Evolutionary conservation across 2,888 invertebrate species (phyloP), one percentile per base, ranked within the genome.

Genomic region (Myathropa florea): DNA sequence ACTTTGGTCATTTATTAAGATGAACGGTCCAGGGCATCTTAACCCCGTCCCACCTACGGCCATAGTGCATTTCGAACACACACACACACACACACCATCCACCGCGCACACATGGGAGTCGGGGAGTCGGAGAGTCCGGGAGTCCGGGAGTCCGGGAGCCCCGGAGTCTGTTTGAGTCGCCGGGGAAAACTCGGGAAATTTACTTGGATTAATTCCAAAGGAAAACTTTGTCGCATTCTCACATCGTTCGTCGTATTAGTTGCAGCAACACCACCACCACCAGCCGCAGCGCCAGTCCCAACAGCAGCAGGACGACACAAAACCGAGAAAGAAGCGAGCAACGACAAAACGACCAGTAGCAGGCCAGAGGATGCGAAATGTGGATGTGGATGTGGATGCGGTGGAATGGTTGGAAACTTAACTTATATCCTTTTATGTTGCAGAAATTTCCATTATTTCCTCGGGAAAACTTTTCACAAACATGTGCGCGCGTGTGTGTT

Each of bases 191-290:
- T 76, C 60, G 14, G 59, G 80, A 88, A 87, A 77, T 88, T 88
- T 87, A 80, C 84, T 88, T 88, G 88, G 88, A 88, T 82, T 86
- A 86, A 86, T 88, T 88, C 86, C 88, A 88, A 86, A 86, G 82
- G 82, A 88, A 88, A 88, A 86, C 86, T 88, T 88, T 88, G 88
- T 86, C 88, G 86, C 88, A 88, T 88, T 88, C 81, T 88, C 88
- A 85, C 88, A 85, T 88, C 88, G 85, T 85, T 84, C 81, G 84
- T 83, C 73, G 84, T 86, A 78, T 82, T 86, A 81, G 84, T 81
- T 86, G 86, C 83, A 86, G 78, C 46, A 46, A 46, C 46, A 46
- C 46, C 18, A 46, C 46, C 39, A 39, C 39, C 46, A 18, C 18
- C 46, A 46, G 7, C n/a, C n/a, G n/a, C 33, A 33, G 33, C 3